These are phyloP conservation scores for Porphyrio hochstetteri DNA, from an alignment of 2,113 vertebrate species.

Conservation along the genomic window DNA sequence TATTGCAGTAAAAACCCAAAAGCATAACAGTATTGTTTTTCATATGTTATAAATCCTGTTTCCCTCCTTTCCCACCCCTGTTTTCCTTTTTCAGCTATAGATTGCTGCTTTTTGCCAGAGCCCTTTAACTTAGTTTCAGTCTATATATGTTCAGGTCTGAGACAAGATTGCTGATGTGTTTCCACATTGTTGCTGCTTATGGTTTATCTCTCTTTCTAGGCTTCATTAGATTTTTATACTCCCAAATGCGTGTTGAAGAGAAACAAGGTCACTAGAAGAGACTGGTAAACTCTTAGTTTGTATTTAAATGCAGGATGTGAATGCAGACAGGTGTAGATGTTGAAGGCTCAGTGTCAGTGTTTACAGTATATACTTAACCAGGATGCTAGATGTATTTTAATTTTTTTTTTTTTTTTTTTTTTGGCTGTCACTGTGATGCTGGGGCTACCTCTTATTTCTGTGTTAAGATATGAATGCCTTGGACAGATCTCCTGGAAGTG, in stretches of 20 bases:
- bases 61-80: background rate
- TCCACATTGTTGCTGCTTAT: background rate
- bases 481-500: background rate
- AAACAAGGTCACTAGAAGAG: background rate
- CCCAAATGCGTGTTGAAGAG: background rate
- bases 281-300: background rate
- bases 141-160: background rate
- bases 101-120: background rate
- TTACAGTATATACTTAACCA: background rate
- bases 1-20: background rate
- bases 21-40: background rate
- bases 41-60: background rate
- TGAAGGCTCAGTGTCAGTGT: background rate
- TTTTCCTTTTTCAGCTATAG: background rate
- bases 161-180: background rate
- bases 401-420: background rate
- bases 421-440: background rate
- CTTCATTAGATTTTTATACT: background rate
- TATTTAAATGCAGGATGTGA: background rate
- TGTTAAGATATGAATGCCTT: background rate
- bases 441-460: background rate
- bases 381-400: background rate
- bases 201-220: background rate
- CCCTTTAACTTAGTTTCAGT: background rate
- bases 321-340: background rate